Evolutionary conservation across 2,888 invertebrate genomes (phyloP).

Genomic region (Cepaea hortensis): DNA sequence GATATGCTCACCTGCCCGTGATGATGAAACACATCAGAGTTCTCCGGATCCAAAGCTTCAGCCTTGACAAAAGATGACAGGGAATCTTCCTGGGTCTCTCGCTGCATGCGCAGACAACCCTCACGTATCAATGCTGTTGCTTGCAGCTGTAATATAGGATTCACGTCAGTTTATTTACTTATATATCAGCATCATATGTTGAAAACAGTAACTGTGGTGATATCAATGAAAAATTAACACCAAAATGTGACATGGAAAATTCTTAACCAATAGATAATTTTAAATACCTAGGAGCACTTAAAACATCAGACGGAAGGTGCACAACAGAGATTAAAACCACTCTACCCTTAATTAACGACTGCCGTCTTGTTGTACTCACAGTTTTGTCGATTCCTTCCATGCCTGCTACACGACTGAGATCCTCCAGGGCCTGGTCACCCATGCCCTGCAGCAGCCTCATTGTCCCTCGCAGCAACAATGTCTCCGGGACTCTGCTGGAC

Average conservation of each 20-base stretch:
- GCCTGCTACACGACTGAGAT: conserved; percentile 79
- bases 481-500: conserved; percentile 74
- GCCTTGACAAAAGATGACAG: conserved; percentile 88
- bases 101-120: conserved; percentile 89
- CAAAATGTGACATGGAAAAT: too few relatives aligned
- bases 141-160: conserved; percentile 64
- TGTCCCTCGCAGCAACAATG: conserved; percentile 88
- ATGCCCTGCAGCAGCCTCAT: conserved; percentile 86
- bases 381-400: conserved; percentile 74
- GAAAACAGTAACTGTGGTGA: too few relatives aligned
- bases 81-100: conserved; percentile 80
- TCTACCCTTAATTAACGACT: too few relatives aligned
- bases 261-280: too few relatives aligned
- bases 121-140: conserved; percentile 92
- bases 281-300: too few relatives aligned
- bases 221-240: too few relatives aligned
- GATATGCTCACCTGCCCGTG: conserved; percentile 82
- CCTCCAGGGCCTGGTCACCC: conserved; percentile 71
- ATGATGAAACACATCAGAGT: conserved; percentile 94
- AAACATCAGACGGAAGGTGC: neutral
- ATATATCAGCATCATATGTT: too few relatives aligned
- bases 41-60: conserved; percentile 85
- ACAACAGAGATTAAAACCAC: neutral
- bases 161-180: too few relatives aligned
- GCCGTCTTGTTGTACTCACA: conserved; percentile 61